A percentile compares a stretch with the other conserved stretches of the same genome.
Evolutionary conservation across 2,888 invertebrate genomes (phyloP).

Genomic region (Blastobasis lacticolella): DNA sequence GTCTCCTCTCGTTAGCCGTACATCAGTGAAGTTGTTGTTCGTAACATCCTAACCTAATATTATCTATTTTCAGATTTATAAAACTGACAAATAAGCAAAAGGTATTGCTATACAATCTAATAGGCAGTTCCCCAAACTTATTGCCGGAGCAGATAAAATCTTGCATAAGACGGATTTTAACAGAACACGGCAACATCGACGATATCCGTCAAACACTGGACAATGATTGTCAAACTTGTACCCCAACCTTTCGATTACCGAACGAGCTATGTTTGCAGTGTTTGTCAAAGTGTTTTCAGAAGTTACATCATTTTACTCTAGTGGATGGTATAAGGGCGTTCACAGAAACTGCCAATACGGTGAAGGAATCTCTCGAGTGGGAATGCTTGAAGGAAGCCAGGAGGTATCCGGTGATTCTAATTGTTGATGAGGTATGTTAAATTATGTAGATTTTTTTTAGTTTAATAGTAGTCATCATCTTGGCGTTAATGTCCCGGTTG

Average conservation of each 20-base stretch:
- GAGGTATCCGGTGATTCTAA: slow-evolving; percentile 77
- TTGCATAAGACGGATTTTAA: slow-evolving; percentile 50
- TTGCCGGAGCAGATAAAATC: slow-evolving; percentile 48
- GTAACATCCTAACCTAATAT: no score
- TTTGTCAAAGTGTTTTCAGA: slow-evolving; percentile 45
- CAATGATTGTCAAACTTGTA: slow-evolving; percentile 36
- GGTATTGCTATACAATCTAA: slow-evolving; percentile 54
- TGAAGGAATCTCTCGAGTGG: slow-evolving; percentile 54
- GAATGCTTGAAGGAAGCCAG: slow-evolving; percentile 51
- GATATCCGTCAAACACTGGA: slow-evolving; percentile 31
- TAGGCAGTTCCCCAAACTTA: slow-evolving; percentile 39
- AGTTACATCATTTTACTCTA: slow-evolving; percentile 43
- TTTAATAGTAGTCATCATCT: no score
- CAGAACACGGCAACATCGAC: slow-evolving; percentile 46
- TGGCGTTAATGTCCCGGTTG: no score
- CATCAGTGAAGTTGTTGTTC: no score
- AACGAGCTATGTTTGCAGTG: slow-evolving; percentile 53
- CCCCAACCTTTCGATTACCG: slow-evolving; percentile 35
- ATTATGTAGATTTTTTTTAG: no score
- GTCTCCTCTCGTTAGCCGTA: no score
- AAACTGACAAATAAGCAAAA: slow-evolving; percentile 49
- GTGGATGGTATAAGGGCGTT: slow-evolving; percentile 59
- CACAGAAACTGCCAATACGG: slow-evolving; percentile 41
- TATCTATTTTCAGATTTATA: slow-evolving; percentile 38
- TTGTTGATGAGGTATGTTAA: slow-evolving; percentile 78